Base-by-base conservation (phyloP, 2,113 vertebrate species). In the Lamprologus speciosus region DNA sequence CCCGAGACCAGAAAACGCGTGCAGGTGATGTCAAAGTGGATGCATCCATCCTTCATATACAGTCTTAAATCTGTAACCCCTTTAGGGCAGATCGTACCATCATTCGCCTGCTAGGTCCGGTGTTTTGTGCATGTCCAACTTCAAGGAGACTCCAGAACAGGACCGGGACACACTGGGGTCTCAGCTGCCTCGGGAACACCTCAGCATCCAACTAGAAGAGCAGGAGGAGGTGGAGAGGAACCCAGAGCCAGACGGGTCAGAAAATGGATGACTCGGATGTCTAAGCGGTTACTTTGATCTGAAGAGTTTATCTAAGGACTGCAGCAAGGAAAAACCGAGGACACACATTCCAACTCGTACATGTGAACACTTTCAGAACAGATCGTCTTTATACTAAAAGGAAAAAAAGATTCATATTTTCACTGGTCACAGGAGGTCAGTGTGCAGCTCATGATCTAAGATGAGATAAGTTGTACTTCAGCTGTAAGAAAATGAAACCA, bases 1-100 rank as follows among this genome's bases (percentile, higher is more conserved):
- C 60, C 60, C 0, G 4, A 68, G 2, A 37, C 33, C 33, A 37
- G 60, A 5, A 37, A 68, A 37, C 1, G 0, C 4, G 0, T 37
- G 19, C 4, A 58, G 55, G 26, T 28, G 53, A 55, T 3, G 53
- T 55, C 21, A 55, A 3, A 1, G 11, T 23, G 13, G 23, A 28
- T 1, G 8, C 55, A 0, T 28, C 55, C 26, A 31, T 58, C 55
- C 14, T 28, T 58, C 26, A 58, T 16, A 58, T 16, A 28, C 23
- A 16, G 55, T 58, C 55, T 58, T 58, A 55, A 55, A 55, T 4
- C 54, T 55, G 7, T 57, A 31, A 58, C 23, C 13, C 4, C 26
- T 58, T 58, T 0, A 31, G 26, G 26, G 14, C 57, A 17, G 26
- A 9, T 60, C 1, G 57, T 6, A 31, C 57, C 1, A 9, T 9